Conservation (phyloP, 2,113 vertebrate genomes). For the Pionites leucogaster region DNA sequence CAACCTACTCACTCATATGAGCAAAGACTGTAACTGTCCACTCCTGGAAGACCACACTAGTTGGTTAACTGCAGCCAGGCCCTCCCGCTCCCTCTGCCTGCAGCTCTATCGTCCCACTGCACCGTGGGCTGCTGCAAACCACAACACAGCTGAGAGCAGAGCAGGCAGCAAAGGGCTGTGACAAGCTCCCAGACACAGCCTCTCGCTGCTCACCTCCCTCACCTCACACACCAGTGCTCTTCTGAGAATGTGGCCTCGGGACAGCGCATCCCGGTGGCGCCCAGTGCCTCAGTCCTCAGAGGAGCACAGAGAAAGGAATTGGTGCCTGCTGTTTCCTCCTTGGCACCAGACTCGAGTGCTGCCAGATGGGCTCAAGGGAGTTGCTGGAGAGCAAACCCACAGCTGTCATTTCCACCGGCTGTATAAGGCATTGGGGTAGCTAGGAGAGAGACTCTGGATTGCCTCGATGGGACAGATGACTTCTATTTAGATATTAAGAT, state of each 20-base stretch:
- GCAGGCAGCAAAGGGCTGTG: background rate
- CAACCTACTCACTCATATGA: background rate
- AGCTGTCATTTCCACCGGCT: background rate
- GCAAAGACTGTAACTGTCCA: background rate
- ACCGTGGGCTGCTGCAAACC: accelerated
- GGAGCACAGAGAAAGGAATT: background rate
- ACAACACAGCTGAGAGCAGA: background rate
- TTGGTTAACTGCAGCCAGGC: background rate
- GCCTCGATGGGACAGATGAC: background rate
- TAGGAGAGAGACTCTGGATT: background rate
- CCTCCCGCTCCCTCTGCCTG: background rate
- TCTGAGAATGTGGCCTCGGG: background rate
- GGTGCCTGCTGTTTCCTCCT: background rate
- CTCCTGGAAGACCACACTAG: background rate
- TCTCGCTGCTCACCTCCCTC: background rate
- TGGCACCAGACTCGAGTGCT: background rate
- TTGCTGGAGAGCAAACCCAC: background rate
- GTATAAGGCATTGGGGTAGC: background rate
- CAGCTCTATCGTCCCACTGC: background rate
- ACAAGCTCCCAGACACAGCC: accelerated
- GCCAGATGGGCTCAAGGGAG: background rate
- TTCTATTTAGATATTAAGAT: conserved; percentile 7
- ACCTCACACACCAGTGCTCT: background rate
- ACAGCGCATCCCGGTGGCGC: accelerated
- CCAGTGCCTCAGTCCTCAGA: background rate